Evolutionary conservation across 2,888 invertebrate genomes (phyloP), one percentile per base, ranked within the genome.

Genomic region (Linnaemya vulpina): DNA sequence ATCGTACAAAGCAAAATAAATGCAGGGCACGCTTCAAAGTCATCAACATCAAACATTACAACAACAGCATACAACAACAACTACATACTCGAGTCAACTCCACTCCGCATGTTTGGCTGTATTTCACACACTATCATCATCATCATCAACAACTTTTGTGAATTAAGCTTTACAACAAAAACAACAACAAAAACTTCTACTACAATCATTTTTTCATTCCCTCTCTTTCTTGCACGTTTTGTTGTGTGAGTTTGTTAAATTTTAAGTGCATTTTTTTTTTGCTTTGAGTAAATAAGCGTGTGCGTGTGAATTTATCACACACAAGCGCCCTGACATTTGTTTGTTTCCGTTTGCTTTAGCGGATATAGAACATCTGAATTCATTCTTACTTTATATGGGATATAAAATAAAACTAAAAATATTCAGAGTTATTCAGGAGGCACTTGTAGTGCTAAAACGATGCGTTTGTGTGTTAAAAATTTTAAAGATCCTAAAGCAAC

Each of bases 11-110:
- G 78, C 46, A 62, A 82, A 81, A 87, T 87, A 76, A 81, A 87
- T 87, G 83, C 87, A 77, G 60, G 79, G 86, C 87, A 87, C 87
- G 86, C 81, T 85, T 83, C 81, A 87, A 87, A 86, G 83, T 86
- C 87, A 86, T 84, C 87, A 86, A 73, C 83, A 83, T 78, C 82
- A 80, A 83, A 83, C 76, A 76, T 73, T 67, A 80, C 73, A 80
- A 58, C 17, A 25, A 60, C 60, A 46, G n/a, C n/a, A n/a, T n/a
- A 62, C 35, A 35, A 55, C 70, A 62, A 20, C 67, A 13, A 75
- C 38, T 4, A 46, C 38, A 15, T 20, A 60, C 62, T 68, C 46
- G 55, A 40, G 53, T 46, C 63, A 35, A 49, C 30, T 22, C 43
- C 30, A 13, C 30, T 53, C 3, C 11, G 35, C 17, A 3, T 35